phyloP scores from a whole-genome alignment of 1,140 invertebrate genomes.

The Zeugodacus cucurbitae region DNA sequence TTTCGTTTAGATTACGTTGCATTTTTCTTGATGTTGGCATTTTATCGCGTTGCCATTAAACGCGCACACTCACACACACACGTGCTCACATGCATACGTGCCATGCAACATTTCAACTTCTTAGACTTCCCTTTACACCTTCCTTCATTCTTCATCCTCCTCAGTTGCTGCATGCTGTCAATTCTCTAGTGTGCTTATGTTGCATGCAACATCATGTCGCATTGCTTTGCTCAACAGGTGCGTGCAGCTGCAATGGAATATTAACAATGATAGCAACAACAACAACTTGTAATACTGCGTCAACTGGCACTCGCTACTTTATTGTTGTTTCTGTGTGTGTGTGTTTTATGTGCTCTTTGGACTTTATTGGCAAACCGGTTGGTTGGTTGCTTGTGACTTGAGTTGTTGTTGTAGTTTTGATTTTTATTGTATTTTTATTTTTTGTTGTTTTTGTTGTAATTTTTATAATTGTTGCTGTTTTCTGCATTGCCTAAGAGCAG shows the following conservation, averaged over 20 bases:
- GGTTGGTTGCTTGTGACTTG: background rate
- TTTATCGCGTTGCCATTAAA: background rate
- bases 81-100: background rate
- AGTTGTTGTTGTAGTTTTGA: background rate
- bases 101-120: background rate
- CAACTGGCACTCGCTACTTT: too few species aligned
- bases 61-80: background rate
- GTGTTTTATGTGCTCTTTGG: background rate
- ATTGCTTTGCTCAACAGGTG: conserved; percentile 8
- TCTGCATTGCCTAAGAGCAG: background rate
- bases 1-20: conserved; percentile 22
- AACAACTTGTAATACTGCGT: background rate
- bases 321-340: background rate
- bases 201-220: background rate
- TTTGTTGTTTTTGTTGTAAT: background rate
- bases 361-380: background rate
- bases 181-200: background rate
- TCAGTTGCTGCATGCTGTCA: background rate
- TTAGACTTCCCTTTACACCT: background rate
- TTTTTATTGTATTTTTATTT: too few species aligned
- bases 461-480: background rate
- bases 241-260: conserved; percentile 29
- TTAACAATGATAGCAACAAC: background rate
- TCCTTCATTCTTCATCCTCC: background rate
- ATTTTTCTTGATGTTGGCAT: conserved; percentile 34